These are phyloP conservation scores for Cotesia chilonis DNA, from an alignment of 1,140 invertebrate species.

Conservation along the genomic window DNA sequence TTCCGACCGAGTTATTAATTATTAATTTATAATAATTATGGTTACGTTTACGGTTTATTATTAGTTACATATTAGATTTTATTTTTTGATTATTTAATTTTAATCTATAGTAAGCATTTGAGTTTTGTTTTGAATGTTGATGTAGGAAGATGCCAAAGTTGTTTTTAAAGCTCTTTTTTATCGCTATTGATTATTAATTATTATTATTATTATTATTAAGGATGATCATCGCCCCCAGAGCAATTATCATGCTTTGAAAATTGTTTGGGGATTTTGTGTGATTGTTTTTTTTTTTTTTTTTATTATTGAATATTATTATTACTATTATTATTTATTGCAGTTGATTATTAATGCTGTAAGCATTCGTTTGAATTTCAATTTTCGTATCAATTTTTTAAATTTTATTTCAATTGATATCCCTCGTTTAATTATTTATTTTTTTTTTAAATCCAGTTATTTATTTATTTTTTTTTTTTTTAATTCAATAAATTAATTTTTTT, in stretches of 20 bases:
- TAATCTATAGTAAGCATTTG: slow-evolving; percentile 44
- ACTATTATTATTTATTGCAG: too few species aligned
- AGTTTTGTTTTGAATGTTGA: slow-evolving; percentile 54
- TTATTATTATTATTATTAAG: slow-evolving; percentile 35
- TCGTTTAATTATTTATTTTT: too few species aligned
- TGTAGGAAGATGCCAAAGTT: slow-evolving; percentile 64
- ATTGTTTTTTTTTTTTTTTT: background rate
- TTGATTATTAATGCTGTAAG: too few species aligned
- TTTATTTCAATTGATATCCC: too few species aligned
- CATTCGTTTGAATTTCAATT: too few species aligned
- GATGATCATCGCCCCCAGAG: slow-evolving; percentile 53
- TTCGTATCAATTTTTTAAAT: too few species aligned
- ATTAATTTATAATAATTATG: slow-evolving; percentile 41
- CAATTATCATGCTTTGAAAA: background rate
- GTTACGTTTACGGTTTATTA: slow-evolving; percentile 43
- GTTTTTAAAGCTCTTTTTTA: slow-evolving; percentile 44
- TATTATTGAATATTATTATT: background rate
- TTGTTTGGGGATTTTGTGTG: background rate
- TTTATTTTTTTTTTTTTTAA: too few species aligned
- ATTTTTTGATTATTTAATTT: slow-evolving; percentile 46
- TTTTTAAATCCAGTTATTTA: too few species aligned
- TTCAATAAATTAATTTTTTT: too few species aligned
- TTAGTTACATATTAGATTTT: slow-evolving; percentile 48
- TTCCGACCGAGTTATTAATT: slow-evolving; percentile 30
- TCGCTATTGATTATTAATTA: too few species aligned